Evolutionary conservation across 2,888 invertebrate genomes (phyloP), one percentile per base, ranked within the genome.

Genomic region (Acholoe squamosa): DNA sequence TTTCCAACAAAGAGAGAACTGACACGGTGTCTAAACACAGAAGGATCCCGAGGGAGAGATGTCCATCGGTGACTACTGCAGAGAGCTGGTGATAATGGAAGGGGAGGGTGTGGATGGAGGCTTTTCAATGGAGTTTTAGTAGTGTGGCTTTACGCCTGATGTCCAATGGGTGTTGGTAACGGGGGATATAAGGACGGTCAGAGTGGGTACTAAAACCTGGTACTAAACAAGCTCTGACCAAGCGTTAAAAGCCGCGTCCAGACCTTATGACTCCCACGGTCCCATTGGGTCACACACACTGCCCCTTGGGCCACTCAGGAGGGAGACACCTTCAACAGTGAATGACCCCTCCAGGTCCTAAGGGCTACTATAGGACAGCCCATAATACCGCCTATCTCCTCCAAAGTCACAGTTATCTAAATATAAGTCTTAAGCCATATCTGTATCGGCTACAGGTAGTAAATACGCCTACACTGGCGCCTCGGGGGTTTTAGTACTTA

Each of bases 151-250:
- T 19, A 61, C 61, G n/a, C 19, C 61, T 61, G 7, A 61, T 61
- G 14, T n/a, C 5, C 3, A 19, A 61, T 3, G 61, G n/a, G 61
- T 61, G 61, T 61, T 61, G 61, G 22, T 61, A 61, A n/a, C 61
- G 61, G 61, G 22, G n/a, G 61, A 3, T n/a, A 3, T 19, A 54
- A 14, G 54, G 19, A 54, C 19, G 54, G 54, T 54, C 54, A 14
- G 54, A n/a, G n/a, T n/a, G 61, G 61, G 61, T 61, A 61, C 61
- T 61, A 61, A 61, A n/a, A 61, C 61, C n/a, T 61, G 61, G 61
- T n/a, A 61, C 61, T 61, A n/a, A 61, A n/a, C 61, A 61, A 7
- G 43, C 3, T 43, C 43, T 43, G 43, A 43, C 43, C 43, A 61
- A 61, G 61, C n/a, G 61, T 61, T 61, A n/a, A 61, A n/a, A n/a